A percentile compares a stretch with the other conserved stretches of the same genome.
Conservation (phyloP, 2,113 vertebrate species). For the Syngnathoides biaculeatus region DNA sequence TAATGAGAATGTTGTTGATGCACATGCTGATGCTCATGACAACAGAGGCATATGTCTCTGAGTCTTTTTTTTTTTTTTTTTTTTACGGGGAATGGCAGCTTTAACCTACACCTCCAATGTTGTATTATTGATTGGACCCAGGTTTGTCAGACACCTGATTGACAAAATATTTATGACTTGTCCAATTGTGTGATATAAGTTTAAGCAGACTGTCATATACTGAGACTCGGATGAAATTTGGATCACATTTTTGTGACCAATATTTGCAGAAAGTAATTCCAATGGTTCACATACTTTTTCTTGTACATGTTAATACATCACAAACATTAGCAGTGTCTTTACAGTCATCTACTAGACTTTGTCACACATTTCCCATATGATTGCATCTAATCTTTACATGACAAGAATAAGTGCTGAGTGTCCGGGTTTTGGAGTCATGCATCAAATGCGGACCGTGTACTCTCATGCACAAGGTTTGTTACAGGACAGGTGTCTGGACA, state of each 20-base stretch:
- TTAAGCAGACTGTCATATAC: background rate
- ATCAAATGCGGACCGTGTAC: slow-evolving; percentile 44
- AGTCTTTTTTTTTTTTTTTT: background rate
- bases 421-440: slow-evolving; percentile 11
- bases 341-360: slow-evolving; percentile 43
- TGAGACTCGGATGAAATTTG: background rate
- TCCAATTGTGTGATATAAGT: background rate
- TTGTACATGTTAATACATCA: slow-evolving; percentile 13
- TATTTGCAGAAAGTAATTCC: background rate
- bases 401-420: slow-evolving; percentile 27
- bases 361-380: slow-evolving; percentile 56
- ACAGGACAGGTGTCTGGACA: slow-evolving; percentile 60
- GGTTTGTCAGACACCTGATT: background rate
- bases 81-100: background rate
- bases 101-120: background rate
- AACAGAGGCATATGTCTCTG: no score
- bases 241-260: background rate
- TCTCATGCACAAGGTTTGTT: slow-evolving; percentile 29
- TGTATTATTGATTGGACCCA: background rate
- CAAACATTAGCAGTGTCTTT: slow-evolving; percentile 51
- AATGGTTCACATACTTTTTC: background rate
- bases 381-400: slow-evolving; percentile 40
- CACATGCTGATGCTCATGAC: no score
- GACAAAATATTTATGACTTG: background rate
- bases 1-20: no score